Evolutionary conservation across 30 jellyfish, hydroid and myxozoan species (phyloP), one percentile per base, ranked within the genome.

Genomic region (Turritopsis rubra): DNA sequence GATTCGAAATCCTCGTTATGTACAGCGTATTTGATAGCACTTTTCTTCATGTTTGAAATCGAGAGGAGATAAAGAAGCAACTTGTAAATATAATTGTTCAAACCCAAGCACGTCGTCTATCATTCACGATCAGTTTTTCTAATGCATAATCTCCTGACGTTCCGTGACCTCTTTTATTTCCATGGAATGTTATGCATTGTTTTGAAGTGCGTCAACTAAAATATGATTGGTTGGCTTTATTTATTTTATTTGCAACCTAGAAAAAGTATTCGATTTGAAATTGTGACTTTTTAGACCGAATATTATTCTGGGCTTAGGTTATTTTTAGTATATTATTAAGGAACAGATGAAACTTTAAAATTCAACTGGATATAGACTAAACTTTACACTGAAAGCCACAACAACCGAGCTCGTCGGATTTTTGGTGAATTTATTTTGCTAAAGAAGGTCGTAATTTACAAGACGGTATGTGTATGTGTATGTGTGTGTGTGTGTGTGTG

Each of bases 1-100:
- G 77, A 27, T 7, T 68, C 77, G 21, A 68, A 68, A 68, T 27
- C 77, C 19, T 68, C 77, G 77, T 68, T 68, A 68, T 27, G 77
- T 68, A 68, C 77, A 68, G 77, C 77, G 21, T 68, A 68, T 27
- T n/a, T 68, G 30, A 27, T 68, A 27, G 30, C 60, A 41, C 60
- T 41, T 41, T 41, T 41, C 13, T 41, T 41, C 60, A 41, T 41
- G 9, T 41, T 41, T 41, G 60, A 41, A 41, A 41, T 41, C 60
- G 60, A 41, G 9, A 13, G 13, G 5, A 41, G 60, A 41, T 5
- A 41, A 13, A 41, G 13, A 41, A 3, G 60, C 13, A 3, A 41
- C 60, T 41, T 41, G 60, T 3, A 41, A 41, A 41, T 41, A 41
- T 41, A 41, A 41, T 41, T 13, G 60, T 3, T 13, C 60, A 3